A percentile compares a stretch with the other conserved stretches of the same genome.
Conservation (phyloP, 2,888 invertebrate species). For the Dicyrtomina minuta region DNA sequence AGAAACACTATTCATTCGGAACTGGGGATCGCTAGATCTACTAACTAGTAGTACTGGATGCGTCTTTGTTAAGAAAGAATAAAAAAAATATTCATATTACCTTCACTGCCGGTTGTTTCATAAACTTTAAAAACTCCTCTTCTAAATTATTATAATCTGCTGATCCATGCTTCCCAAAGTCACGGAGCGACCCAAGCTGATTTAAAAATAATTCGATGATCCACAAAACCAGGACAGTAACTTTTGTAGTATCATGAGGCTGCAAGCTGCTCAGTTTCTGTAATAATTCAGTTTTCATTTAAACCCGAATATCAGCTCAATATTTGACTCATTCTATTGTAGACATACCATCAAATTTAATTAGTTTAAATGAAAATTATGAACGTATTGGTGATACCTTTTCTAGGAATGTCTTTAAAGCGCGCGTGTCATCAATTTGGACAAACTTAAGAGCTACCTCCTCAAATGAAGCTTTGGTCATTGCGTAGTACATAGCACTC, state of each 20-base stretch:
- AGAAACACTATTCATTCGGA: too few species aligned
- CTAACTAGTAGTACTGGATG: too few species aligned
- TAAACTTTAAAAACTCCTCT: constrained; percentile 75
- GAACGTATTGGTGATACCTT: constrained; percentile 58
- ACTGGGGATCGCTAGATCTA: too few species aligned
- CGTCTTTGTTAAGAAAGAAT: background rate
- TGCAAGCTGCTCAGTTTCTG: constrained; percentile 72
- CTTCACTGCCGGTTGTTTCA: constrained; percentile 69
- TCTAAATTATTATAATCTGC: constrained; percentile 66
- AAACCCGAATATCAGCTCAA: background rate
- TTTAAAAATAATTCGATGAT: constrained; percentile 87
- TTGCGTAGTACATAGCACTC: constrained; percentile 85
- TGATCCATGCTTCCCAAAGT: constrained; percentile 55
- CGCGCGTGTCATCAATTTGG: constrained; percentile 75
- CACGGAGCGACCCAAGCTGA: constrained; percentile 74
- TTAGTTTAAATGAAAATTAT: background rate
- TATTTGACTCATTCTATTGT: too few species aligned
- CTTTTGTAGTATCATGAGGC: constrained; percentile 77
- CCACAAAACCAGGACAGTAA: constrained; percentile 93
- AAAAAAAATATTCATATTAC: constrained; percentile 53
- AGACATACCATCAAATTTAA: too few species aligned
- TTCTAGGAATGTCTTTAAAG: constrained; percentile 82
- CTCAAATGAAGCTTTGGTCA: constrained; percentile 90
- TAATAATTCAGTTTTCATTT: too few species aligned
- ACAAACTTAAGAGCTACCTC: constrained; percentile 90